Conservation (phyloP, 2,888 invertebrate species). For the Phasia obesa region DNA sequence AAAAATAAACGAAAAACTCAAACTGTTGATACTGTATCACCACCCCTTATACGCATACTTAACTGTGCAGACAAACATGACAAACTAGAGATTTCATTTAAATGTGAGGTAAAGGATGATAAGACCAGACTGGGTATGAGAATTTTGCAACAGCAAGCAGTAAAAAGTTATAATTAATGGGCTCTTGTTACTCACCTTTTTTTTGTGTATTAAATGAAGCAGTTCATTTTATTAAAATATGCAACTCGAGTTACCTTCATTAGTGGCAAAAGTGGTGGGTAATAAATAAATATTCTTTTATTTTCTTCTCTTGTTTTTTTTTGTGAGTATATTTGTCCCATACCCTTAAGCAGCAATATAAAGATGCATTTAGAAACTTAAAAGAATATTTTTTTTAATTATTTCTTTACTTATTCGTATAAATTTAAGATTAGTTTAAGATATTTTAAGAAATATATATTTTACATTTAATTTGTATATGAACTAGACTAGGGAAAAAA, state of each 20-base stretch:
- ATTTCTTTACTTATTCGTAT: no score
- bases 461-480: no score
- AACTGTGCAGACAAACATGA: conserved; percentile 11
- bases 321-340: no score
- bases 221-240: conserved; percentile 71
- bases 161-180: conserved; percentile 70
- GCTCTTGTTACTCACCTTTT: conserved; percentile 68
- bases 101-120: neutral
- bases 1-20: conserved; percentile 5
- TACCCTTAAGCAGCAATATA: neutral
- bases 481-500: no score
- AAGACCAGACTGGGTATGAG: neutral
- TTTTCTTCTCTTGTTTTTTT: conserved; percentile 4
- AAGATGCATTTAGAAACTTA: no score
- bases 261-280: conserved; percentile 65
- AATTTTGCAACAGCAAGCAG: neutral
- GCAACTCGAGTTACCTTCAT: conserved; percentile 71
- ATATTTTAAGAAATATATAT: no score
- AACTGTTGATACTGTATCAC: conserved; percentile 56
- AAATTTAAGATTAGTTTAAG: no score
- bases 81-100: conserved; percentile 4
- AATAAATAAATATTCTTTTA: conserved; percentile 64
- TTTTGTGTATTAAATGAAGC: conserved; percentile 58
- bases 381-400: no score
- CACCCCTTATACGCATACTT: neutral